These are phyloP conservation scores for Amiota minor DNA, from an alignment of 2,888 invertebrate genomes.

Conservation along the genomic window DNA sequence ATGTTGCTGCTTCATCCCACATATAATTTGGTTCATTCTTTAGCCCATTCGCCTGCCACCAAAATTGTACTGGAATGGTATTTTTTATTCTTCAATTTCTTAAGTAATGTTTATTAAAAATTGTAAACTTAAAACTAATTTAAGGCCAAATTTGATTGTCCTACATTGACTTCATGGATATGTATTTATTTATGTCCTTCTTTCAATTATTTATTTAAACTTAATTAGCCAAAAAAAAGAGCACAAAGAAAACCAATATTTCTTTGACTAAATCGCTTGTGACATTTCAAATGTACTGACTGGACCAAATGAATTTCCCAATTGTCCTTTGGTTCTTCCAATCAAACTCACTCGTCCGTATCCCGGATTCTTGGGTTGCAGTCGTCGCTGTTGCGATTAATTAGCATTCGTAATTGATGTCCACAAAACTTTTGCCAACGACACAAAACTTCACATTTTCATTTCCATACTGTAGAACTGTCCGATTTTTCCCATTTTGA, in stretches of 20 bases:
- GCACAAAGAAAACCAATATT: slow-evolving; percentile 1
- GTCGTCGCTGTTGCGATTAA: slow-evolving; percentile 61
- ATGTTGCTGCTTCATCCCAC: no score
- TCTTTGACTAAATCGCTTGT: slow-evolving; percentile 18
- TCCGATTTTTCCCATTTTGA: slow-evolving; percentile 40
- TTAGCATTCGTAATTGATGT: slow-evolving; percentile 72
- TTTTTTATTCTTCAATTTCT: no score
- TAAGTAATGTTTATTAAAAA: no score
- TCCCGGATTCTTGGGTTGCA: not conserved
- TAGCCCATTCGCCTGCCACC: no score
- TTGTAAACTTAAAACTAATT: no score
- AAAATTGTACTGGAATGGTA: no score
- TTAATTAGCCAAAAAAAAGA: slow-evolving; percentile 16
- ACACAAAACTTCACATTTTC: slow-evolving; percentile 45
- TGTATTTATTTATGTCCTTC: no score
- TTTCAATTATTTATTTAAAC: slow-evolving; percentile 33
- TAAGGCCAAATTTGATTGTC: no score
- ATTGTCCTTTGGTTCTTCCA: not conserved
- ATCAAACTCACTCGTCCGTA: not conserved
- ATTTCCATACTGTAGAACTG: slow-evolving; percentile 34
- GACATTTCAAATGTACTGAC: slow-evolving; percentile 28
- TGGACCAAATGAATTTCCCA: not conserved
- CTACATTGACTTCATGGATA: no score
- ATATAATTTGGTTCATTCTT: slow-evolving; percentile 13
- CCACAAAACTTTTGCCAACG: slow-evolving; percentile 64